Conservation (phyloP, 1,140 invertebrate genomes). For the Procambarus clarkii region DNA sequence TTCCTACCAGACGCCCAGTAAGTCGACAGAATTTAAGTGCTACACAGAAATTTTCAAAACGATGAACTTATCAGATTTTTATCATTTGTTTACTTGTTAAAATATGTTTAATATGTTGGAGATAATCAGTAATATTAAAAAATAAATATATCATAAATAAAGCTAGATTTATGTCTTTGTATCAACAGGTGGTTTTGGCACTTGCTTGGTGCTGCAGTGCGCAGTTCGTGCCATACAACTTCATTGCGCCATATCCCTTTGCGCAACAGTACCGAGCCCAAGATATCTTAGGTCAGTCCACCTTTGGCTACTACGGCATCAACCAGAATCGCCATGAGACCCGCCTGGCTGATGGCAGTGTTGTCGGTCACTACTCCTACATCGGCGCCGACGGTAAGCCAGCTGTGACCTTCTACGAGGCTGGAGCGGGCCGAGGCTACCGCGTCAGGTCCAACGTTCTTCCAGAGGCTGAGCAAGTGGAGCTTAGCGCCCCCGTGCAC, state of each 20-base stretch:
- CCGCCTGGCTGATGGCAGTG: slow-evolving; percentile 17
- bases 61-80: too few species aligned
- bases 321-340: slow-evolving; percentile 40
- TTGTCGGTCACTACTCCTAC: slow-evolving; percentile 39
- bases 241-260: too few species aligned
- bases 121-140: too few species aligned
- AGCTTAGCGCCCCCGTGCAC: not conserved
- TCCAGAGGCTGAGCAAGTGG: slow-evolving; percentile 10
- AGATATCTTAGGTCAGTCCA: not conserved
- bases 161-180: not conserved
- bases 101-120: too few species aligned
- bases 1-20: too few species aligned
- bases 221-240: not conserved
- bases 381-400: slow-evolving; percentile 29
- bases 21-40: too few species aligned
- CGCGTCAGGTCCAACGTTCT: slow-evolving; percentile 24
- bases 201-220: slow-evolving; percentile 18
- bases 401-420: slow-evolving; percentile 33
- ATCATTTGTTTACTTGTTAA: too few species aligned
- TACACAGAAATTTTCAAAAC: too few species aligned
- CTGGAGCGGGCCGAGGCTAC: slow-evolving; percentile 11
- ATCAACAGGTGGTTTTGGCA: slow-evolving; percentile 22
- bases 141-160: too few species aligned
- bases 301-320: slow-evolving; percentile 11
- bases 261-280: not conserved